Evolutionary conservation across 2,797 vertebrate genomes (phyloP), one percentile per base, ranked within the genome.

Genomic region (Rhabdomys pumilio): DNA sequence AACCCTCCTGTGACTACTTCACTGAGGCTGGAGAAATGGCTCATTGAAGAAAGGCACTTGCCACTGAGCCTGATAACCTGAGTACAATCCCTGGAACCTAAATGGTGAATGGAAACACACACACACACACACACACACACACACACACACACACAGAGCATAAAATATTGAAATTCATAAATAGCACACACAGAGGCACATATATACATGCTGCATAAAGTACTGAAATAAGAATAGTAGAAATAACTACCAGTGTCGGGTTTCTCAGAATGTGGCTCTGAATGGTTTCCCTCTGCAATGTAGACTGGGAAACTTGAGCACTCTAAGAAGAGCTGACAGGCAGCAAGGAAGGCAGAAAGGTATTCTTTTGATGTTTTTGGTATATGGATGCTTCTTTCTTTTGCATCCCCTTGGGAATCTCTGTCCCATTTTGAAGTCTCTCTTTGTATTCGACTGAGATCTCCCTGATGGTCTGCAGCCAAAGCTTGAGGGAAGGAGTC

Each of bases 231-330:
- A 17, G 89, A 93, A 59, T 26, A 86, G 55, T n/a, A 50, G 44
- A 94, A 77, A 83, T 2, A 65, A 95, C 29, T 98, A 99, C 99
- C 98, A 86, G 97, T 80, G 80, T 99, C 98, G 96, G 97, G 91
- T 85, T 98, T 98, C 55, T 99, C 99, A 88, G 98, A 98, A 96
- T 98, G 97, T 87, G 99, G 98, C 19, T 99, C 99, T 4, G 99
- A 99, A 44, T 99, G 98, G 98, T 99, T 99, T 57, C 99, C 99
- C 96, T 99, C 99, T 95, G 99, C 99, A 61, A 99, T 99, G 98
- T 99, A 99, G 96, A 99, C 98, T 0, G 99, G 99, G 98, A 99
- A 99, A 98, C 99, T 99, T 29, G 99, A 99, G 98, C 99, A 99
- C 98, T 99, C 99, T 89, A 99, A 98, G 95, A 99, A 99, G 26